A percentile compares a stretch with the other conserved stretches of the same genome.
Conservation (phyloP, 2,113 vertebrate genomes). For the Aphelocoma coerulescens region DNA sequence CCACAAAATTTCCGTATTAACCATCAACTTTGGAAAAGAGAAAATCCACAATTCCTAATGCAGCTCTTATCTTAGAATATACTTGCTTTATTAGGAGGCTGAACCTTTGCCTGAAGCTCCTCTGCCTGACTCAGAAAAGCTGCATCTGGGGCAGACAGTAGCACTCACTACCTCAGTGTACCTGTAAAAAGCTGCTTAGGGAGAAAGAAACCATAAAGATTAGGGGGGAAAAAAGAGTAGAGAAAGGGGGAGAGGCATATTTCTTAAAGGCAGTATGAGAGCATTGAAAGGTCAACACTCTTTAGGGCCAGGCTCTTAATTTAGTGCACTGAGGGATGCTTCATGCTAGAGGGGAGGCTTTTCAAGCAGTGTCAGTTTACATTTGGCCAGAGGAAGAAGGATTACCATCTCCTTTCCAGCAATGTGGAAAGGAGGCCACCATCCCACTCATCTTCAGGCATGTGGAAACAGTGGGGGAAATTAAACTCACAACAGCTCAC, state of each 20-base stretch:
- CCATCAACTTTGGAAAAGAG: not conserved
- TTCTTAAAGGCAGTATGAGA: not conserved
- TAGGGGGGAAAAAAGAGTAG: not conserved
- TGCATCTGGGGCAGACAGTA: not conserved
- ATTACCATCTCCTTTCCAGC: slow-evolving; percentile 11
- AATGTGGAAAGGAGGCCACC: slow-evolving; percentile 42
- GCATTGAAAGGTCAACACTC: not conserved
- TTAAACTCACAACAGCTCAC: not conserved
- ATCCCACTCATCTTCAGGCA: slow-evolving; percentile 22
- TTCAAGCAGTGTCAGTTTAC: not conserved
- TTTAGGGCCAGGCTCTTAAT: not conserved
- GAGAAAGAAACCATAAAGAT: not conserved
- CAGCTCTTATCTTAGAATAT: not conserved
- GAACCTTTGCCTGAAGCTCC: not conserved
- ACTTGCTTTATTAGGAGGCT: not conserved
- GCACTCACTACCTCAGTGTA: not conserved
- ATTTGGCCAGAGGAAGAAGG: not conserved
- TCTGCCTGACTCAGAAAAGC: not conserved
- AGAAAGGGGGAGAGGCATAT: not conserved
- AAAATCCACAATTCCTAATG: not conserved
- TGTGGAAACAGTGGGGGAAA: slow-evolving; percentile 38
- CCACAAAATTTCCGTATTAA: not conserved
- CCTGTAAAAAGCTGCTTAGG: not conserved
- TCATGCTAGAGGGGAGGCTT: not conserved
- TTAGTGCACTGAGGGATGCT: not conserved